Base-by-base conservation (phyloP, 2,888 invertebrate species). In the Nephrotoma appendiculata region DNA sequence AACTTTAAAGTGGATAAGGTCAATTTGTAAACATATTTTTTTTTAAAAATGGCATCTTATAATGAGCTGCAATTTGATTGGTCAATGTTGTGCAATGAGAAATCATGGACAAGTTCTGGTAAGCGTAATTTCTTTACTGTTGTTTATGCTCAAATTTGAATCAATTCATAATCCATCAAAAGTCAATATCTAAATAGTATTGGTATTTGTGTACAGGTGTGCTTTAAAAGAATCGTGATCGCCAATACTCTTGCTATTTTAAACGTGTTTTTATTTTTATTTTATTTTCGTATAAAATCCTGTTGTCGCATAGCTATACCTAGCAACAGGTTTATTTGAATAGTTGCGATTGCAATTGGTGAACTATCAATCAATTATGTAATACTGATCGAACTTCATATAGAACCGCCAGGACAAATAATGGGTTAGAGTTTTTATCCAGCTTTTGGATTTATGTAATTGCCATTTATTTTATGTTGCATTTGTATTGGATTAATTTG, bases 31-130 rank as follows among this genome's bases (percentile, higher is more conserved):
- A 71, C 31, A 31, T 31, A 31, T 52, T 6, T 71, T 31, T 31
- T 9, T 19, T 19, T 19, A 19, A 71, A 71, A 31, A 89, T 89
- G 89, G 89, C 89, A 86, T 89, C 89, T 86, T 88, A 89, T 86
- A 88, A 89, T 87, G 89, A 89, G 87, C 87, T 89, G 87, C 88
- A 89, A 87, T 89, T 89, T 88, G 89, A 89, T 87, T 89, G 89
- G 89, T 88, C 87, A 88, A 88, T 89, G 86, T 88, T 89, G 87
- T 31, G 71, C 71, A 71, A 71, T 31, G 71, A 71, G 19, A 71
- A 19, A 31, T 31, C 71, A 71, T 71, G 71, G 71, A 71, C 71
- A 31, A 19, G 31, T 31, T 71, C 71, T 31, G 71, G 71, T 71
- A 71, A 71, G 31, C 71, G 19, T 31, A 31, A 71, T 19, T 71